Conservation (phyloP, 2,113 vertebrate species). For the Maccullochella peelii region DNA sequence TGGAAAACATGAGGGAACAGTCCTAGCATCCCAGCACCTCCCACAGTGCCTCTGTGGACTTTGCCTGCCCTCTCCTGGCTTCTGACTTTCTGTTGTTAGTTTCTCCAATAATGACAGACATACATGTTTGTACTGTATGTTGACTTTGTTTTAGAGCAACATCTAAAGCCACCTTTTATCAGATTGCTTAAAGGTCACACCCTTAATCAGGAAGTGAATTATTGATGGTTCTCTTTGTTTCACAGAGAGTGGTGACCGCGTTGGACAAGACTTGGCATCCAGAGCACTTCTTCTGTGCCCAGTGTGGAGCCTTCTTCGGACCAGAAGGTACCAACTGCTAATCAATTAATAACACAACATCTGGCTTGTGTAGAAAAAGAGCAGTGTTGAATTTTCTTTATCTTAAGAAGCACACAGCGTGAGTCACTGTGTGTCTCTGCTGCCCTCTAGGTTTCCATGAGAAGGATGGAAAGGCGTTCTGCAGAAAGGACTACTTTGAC, state of each 20-base stretch:
- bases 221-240: slow-evolving; percentile 27
- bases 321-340: slow-evolving; percentile 67
- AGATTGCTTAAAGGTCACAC: background rate
- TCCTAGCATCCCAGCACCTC: slow-evolving; percentile 37
- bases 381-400: background rate
- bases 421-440: slow-evolving; percentile 27
- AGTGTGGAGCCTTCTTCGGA: slow-evolving; percentile 85
- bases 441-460: slow-evolving; percentile 91
- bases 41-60: slow-evolving; percentile 22
- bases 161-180: background rate
- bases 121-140: background rate
- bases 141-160: background rate
- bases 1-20: slow-evolving; percentile 63
- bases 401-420: background rate
- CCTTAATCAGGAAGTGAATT: background rate
- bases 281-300: slow-evolving; percentile 96
- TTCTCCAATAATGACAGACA: background rate
- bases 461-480: slow-evolving; percentile 96
- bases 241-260: slow-evolving; percentile 91
- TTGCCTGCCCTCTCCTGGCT: slow-evolving; percentile 61
- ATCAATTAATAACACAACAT: background rate
- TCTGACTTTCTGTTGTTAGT: background rate
- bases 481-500: slow-evolving; percentile 97
- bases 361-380: background rate
- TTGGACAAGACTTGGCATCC: slow-evolving; percentile 98